phyloP scores from a whole-genome alignment of 1,140 invertebrate genomes.

The Heterodera carotae region DNA sequence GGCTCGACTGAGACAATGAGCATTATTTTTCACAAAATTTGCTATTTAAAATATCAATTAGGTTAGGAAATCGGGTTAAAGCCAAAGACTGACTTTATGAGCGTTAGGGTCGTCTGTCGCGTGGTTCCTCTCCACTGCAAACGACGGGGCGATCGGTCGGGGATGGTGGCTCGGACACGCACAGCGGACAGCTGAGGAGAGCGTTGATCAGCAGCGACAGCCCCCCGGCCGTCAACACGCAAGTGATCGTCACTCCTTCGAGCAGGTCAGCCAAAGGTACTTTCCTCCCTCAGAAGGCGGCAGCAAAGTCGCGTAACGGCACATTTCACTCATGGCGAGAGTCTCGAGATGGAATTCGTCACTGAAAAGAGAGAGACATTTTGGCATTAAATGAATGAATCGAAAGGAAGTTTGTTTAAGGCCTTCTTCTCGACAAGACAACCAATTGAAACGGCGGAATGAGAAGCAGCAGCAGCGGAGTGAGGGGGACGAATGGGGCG shows the following conservation, averaged over 20 bases:
- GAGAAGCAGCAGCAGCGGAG: background rate
- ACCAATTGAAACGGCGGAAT: background rate
- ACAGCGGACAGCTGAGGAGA: constrained; percentile 16
- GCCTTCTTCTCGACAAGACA: constrained; percentile 1
- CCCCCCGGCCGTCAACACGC: background rate
- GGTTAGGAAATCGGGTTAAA: too few relatives aligned
- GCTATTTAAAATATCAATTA: too few relatives aligned
- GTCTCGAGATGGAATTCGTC: too few relatives aligned
- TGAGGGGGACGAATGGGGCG: constrained; percentile 1
- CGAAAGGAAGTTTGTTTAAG: background rate
- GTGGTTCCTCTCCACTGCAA: constrained; percentile 14
- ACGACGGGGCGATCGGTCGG: background rate
- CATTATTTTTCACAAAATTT: too few relatives aligned
- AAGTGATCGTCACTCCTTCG: constrained; percentile 33
- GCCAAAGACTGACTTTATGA: too few relatives aligned
- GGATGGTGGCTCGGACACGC: background rate
- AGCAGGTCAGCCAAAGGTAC: constrained; percentile 22
- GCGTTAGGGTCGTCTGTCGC: constrained; percentile 6
- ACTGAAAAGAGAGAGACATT: too few relatives aligned
- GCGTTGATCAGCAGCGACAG: background rate
- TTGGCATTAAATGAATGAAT: too few relatives aligned
- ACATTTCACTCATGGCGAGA: too few relatives aligned
- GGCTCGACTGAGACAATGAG: too few relatives aligned
- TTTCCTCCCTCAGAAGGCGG: background rate
- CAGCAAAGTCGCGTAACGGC: too few relatives aligned